Evolutionary conservation across 92 coral and sea anemone genomes (phyloP).

Genomic region (Ricordea florida): DNA sequence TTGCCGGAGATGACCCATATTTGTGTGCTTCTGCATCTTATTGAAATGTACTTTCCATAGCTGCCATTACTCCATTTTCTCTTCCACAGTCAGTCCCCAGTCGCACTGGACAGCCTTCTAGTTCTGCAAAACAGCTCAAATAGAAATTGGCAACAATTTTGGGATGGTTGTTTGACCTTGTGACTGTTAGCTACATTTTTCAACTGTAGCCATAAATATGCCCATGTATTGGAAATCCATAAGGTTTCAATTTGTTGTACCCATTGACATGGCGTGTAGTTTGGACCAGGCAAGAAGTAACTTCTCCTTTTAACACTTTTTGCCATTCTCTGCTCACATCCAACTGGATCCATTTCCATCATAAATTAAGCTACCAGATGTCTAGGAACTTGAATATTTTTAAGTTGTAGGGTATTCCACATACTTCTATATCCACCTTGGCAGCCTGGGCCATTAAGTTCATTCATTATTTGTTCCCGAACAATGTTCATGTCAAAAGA

Average conservation of each 20-base stretch:
- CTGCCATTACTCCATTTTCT: slow-evolving; percentile 77
- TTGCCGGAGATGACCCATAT: slow-evolving; percentile 52
- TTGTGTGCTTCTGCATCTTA: slow-evolving; percentile 32
- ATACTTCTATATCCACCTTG: slow-evolving; percentile 46
- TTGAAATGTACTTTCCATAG: slow-evolving; percentile 58
- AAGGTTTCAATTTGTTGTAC: slow-evolving; percentile 65
- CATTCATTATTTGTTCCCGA: slow-evolving; percentile 42
- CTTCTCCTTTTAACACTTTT: slow-evolving; percentile 38
- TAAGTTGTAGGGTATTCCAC: slow-evolving; percentile 37
- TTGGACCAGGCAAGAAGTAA: slow-evolving; percentile 40
- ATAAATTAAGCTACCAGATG: slow-evolving; percentile 43
- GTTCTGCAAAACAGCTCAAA: slow-evolving; percentile 38
- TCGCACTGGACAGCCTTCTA: slow-evolving; percentile 62
- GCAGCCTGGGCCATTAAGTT: slow-evolving; percentile 50
- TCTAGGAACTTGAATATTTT: slow-evolving; percentile 54
- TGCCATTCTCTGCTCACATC: slow-evolving; percentile 56
- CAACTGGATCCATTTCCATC: slow-evolving; percentile 60
- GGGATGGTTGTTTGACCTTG: slow-evolving; percentile 59
- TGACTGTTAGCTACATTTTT: slow-evolving; percentile 60
- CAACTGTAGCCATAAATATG: slow-evolving; percentile 64
- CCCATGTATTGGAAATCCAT: slow-evolving; percentile 67
- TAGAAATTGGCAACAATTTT: slow-evolving; percentile 54
- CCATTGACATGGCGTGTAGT: slow-evolving; percentile 71
- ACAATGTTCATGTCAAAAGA: slow-evolving; percentile 41
- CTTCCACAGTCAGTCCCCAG: slow-evolving; percentile 71